Evolutionary conservation across 2,113 vertebrate species (phyloP), one percentile per base, ranked within the genome.

Genomic region (Rissa tridactyla): DNA sequence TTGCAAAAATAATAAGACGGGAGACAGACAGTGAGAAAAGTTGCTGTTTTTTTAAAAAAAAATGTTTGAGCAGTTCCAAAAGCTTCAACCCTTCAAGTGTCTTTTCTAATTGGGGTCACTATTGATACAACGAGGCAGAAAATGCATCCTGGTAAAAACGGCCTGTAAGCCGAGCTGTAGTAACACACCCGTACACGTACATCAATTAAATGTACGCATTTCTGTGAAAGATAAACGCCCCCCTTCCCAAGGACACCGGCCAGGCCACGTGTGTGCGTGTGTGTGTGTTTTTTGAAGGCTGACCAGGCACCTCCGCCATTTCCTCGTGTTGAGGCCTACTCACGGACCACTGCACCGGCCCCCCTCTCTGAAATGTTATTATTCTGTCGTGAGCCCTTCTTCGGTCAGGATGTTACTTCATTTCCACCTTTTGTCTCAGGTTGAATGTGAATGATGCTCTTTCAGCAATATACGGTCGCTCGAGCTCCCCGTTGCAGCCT

Each of bases 341-440:
- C 96, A 29, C 80, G 6, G 97, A 93, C 96, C 13, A 69, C 94
- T 65, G 19, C 79, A 92, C 77, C 5, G 60, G 96, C 98, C 98
- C 98, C 98, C 98, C 97, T 98, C 98, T 98, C 98, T 96, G 97
- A 96, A 98, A 97, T 92, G 98, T 99, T 99, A 99, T 99, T 99
- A 99, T 99, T 99, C 99, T 99, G 99, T 99, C 99, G 97, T 98
- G 99, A 99, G 99, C 98, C 98, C 98, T 99, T 98, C 98, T 98
- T 96, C 34, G 49, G 97, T 98, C 98, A 99, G 99, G 99, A 99
- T 99, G 99, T 99, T 99, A 99, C 99, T 99, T 99, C 99, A 99
- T 99, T 99, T 99, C 99, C 99, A 99, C 98, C 99, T 99, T 99
- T 99, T 99, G 99, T 99, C 98, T 98, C 97, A 62, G 98, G 96